Evolutionary conservation across 64 coral and sea anemone genomes (phyloP), one percentile per base, ranked within the genome.

Genomic region (Pocillopora verrucosa): DNA sequence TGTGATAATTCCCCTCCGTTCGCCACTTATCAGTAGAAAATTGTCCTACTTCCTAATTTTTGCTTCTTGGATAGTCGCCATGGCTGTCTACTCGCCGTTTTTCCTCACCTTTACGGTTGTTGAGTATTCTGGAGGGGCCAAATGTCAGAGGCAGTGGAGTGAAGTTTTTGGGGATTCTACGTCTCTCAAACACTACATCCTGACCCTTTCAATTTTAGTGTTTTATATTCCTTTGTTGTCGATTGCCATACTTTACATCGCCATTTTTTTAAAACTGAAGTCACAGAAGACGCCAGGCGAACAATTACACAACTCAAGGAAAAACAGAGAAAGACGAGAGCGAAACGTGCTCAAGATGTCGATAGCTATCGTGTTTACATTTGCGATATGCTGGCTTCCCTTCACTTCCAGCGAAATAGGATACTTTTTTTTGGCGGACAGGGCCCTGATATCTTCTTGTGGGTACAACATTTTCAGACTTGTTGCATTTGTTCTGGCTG

Each of bases 291-390:
- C 17, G 2, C 60, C 36, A 13, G 80, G 61, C 34, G 34, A 22
- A 17, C n/a, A 83, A 17, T 51, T 60, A 16, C 6, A 41, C 16
- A 63, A 67, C 16, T 7, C 80, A 38, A 9, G 65, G 61, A 13
- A 67, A 16, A 16, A 41, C 37, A 60, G 80, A 5, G 35, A 30
- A 2, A 37, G 13, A 24, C 64, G 34, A 34, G 17, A 67, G 9
- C 16, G 61, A 63, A 65, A 83, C 17, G 80, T 83, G 15, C 59
- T 68, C 0, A 67, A 67, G 35, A 83, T 83, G 80, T 34, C 80
- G 14, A 20, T 83, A n/a, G 80, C 60, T 41, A 67, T 83, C 35
- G 80, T 83, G 1, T 36, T 38, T 22, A 36, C 5, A 1, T 83
- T 83, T 67, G 61, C 20, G 22, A 26, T 83, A 12, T 83, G 80